Percentiles rank a stretch among this genome's conserved stretches.
Evolutionary conservation across 2,888 invertebrate species (phyloP).

Genomic region (Seira sanloemensis): DNA sequence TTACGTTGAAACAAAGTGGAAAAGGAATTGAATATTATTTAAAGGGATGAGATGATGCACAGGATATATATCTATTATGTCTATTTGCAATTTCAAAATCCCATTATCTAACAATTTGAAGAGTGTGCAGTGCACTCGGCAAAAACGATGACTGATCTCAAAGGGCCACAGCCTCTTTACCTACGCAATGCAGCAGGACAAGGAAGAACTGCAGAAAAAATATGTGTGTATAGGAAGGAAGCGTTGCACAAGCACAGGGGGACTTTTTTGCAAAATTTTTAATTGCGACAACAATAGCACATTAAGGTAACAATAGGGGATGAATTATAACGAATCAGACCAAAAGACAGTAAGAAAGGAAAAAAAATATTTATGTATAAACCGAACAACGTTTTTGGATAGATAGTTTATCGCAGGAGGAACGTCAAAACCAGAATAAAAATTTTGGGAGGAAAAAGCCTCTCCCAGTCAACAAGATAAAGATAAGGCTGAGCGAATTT

Average conservation of each 20-base stretch:
- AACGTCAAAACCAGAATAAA: constrained; percentile 42
- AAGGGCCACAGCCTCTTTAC: neutral
- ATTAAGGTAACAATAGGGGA: neutral
- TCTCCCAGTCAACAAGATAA: constrained; percentile 28
- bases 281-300: neutral
- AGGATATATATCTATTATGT: neutral
- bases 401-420: neutral
- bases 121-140: neutral
- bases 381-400: neutral
- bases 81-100: neutral
- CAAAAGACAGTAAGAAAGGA: neutral
- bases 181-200: neutral
- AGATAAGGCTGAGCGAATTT: constrained; percentile 7
- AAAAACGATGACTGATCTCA: neutral
- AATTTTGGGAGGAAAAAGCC: constrained; percentile 8
- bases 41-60: neutral
- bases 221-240: neutral
- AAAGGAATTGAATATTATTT: no score
- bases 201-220: neutral
- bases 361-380: neutral
- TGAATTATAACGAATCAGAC: neutral
- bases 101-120: neutral
- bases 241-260: neutral
- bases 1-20: neutral
- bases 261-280: neutral